Conservation (phyloP, 2,797 vertebrate genomes). For the Crocidura indochinensis region DNA sequence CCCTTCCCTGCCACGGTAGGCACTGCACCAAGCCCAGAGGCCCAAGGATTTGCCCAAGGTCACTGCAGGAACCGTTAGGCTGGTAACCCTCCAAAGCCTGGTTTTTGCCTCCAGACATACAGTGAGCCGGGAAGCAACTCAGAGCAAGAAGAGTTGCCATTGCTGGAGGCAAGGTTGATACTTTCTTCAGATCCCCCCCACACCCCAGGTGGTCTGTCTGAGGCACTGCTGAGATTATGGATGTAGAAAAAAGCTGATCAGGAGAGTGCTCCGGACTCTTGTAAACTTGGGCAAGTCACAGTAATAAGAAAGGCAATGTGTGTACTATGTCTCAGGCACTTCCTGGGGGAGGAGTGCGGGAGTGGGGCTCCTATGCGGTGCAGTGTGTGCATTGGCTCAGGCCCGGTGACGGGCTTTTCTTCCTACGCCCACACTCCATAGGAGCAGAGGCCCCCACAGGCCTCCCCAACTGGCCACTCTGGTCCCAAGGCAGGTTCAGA, state of each 20-base stretch:
- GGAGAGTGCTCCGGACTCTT: not conserved
- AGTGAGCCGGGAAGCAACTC: not conserved
- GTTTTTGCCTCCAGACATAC: not conserved
- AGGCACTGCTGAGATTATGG: not conserved
- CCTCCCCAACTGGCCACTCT: not conserved
- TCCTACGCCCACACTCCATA: not conserved
- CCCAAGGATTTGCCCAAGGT: constrained; percentile 29
- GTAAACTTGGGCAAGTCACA: constrained; percentile 21
- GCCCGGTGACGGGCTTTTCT: not conserved
- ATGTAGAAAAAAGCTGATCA: not conserved
- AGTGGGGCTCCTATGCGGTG: not conserved
- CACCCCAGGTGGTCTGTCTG: not conserved
- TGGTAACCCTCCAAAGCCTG: not conserved
- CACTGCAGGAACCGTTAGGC: not conserved
- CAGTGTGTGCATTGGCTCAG: not conserved
- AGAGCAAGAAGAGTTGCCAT: not conserved
- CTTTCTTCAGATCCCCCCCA: not conserved
- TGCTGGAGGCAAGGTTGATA: not conserved
- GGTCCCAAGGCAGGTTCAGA: not conserved
- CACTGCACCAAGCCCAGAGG: not conserved
- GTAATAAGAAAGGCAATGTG: constrained; percentile 6
- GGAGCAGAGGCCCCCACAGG: constrained; percentile 19
- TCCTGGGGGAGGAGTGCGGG: too few relatives aligned
- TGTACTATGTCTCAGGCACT: not conserved
- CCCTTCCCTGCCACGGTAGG: too few relatives aligned